Evolutionary conservation across 1,140 invertebrate genomes (phyloP).

Genomic region (Tyrophagus putrescentiae): DNA sequence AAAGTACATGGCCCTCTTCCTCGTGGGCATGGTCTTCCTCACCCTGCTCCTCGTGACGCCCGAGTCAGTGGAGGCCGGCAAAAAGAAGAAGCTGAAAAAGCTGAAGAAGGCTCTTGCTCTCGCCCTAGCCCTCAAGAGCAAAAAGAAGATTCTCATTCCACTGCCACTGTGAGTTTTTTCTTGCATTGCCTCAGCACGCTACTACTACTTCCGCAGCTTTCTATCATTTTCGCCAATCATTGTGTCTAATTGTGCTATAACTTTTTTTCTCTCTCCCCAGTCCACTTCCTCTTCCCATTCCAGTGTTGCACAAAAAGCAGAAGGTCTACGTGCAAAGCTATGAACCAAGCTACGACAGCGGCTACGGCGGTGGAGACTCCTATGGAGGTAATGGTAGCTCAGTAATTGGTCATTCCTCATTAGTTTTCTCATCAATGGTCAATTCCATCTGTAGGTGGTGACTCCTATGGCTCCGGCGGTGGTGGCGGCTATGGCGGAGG

Average conservation of each 20-base stretch:
- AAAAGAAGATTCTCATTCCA: conserved; percentile 11
- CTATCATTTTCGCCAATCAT: too few species aligned
- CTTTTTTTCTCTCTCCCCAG: too few species aligned
- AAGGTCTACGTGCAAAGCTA: conserved; percentile 12
- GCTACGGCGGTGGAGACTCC: conserved; percentile 11
- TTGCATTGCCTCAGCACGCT: too few species aligned
- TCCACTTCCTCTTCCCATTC: background rate
- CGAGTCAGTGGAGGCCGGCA: background rate
- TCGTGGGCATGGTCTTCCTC: conserved; percentile 6
- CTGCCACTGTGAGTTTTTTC: too few species aligned
- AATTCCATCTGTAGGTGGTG: too few species aligned
- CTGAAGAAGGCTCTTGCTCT: background rate
- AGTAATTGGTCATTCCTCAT: too few species aligned
- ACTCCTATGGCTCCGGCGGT: too few species aligned
- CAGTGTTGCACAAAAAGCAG: conserved; percentile 12
- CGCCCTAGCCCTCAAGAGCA: background rate
- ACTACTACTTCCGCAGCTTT: too few species aligned
- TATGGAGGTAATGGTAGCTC: too few species aligned
- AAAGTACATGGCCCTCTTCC: conserved; percentile 4
- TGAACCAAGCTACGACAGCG: background rate
- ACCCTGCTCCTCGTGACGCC: background rate
- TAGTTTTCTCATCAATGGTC: too few species aligned
- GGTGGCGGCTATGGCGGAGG: background rate
- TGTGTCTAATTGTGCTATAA: too few species aligned
- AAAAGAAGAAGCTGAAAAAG: conserved; percentile 12